Base-by-base conservation (phyloP, 2,888 invertebrate genomes). In the Sinotaia quadrata region DNA sequence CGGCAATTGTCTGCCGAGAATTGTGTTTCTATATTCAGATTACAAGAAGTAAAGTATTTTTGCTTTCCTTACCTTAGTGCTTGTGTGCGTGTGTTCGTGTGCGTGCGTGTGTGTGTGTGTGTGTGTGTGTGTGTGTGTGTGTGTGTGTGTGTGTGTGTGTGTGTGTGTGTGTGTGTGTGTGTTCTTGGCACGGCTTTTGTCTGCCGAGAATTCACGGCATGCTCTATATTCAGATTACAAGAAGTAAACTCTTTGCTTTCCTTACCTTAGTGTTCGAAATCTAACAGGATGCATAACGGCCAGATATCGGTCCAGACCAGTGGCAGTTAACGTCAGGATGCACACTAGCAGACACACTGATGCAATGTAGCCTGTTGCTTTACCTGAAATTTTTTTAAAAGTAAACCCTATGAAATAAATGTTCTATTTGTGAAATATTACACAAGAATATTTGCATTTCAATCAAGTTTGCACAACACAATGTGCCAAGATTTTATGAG, bases 241-340 rank as follows among this genome's bases (percentile, higher is more conserved):
- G 31, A 44, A 2, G 10, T 44, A 44, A 60, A 24, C n/a, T n/a
- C n/a, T n/a, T n/a, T n/a, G 3, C 12, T 44, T n/a, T 41, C 24
- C 56, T 31, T 57, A 75, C 75, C 75, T 75, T 49, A 69, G 58
- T 44, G 27, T 47, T 31, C 68, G 68, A 37, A 69, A 75, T 24
- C 62, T 63, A 31, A 75, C 67, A 15, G 75, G 75, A 21, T 73
- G 68, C 12, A 75, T 33, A 15, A 75, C 71, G 4, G 74, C 73
- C 12, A 75, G 52, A 61, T 74, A 77, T 2, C 73, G 74, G 57
- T 76, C 73, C 52, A 72, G 52, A 21, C 71, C 72, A 15, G 71
- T 73, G 18, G 65, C 73, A 27, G 65, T 54, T 37, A 75, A 59
- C 18, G 75, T 73, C 63, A 75, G 41, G 3, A 75, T 72, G 36